Evolutionary conservation across 2,113 vertebrate genomes (phyloP), one percentile per base, ranked within the genome.

Genomic region (Brachypteracias leptosomus): DNA sequence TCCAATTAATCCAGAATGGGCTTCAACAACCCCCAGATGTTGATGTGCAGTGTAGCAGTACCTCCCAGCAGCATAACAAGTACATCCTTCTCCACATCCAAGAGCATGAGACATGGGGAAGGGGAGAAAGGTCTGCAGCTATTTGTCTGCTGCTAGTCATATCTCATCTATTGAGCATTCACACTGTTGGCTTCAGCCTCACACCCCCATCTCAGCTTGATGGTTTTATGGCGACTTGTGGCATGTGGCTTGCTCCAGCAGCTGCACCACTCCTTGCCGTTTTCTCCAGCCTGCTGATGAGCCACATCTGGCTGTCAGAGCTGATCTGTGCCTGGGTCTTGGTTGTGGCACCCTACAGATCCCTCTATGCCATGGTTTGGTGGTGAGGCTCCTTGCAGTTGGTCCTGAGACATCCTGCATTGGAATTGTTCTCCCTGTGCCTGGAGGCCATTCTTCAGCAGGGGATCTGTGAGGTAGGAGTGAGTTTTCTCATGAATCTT

Each of bases 321-420:
- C 9, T 67, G 20, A 51, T 68, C 58, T 2, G 4, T 86, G 38
- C 33, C n/a, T 16, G 2, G 10, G 24, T 58, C 16, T 62, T 13
- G 24, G 20, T 11, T 52, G 47, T 63, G 35, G 38, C 71, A 65
- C 16, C 38, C 16, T 47, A 21, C 54, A 82, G 66, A 78, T 58
- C 28, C 16, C 10, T 80, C n/a, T 31, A 11, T 1, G 0, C 1
- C 6, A 3, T 49, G 18, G 6, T 62, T 85, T 70, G 51, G 51
- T 33, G 52, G 22, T 65, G 58, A 36, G 76, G 26, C 31, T 66
- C 10, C 46, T 73, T 3, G 10, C 13, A 2, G n/a, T 10, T 51
- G 59, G n/a, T 28, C 71, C 12, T 44, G 47, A 47, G 28, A 25
- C 16, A 8, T 42, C 19, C 28, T 36, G 10, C 28, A 3, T 5